Base-by-base conservation (phyloP, 92 coral and sea anemone species). In the Epizoanthus illoricatus region DNA sequence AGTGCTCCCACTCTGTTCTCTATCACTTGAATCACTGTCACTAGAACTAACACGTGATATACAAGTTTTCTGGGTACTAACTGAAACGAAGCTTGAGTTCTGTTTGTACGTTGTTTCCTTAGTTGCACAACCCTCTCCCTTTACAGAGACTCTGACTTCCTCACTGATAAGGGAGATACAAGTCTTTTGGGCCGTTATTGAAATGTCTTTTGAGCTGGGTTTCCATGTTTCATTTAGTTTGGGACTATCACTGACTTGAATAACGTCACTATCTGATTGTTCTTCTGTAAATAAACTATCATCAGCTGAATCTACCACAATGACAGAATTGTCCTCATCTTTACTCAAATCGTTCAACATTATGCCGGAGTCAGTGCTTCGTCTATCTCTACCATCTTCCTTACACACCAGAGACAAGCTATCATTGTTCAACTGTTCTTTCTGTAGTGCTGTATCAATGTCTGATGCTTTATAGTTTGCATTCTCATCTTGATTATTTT, bases 331-430 rank as follows among this genome's bases (percentile, higher is more conserved):
- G 23, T 33, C 80, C 8, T 74, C 80, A 19, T 74, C 40, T 74
- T 74, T 74, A 54, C 45, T 15, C 9, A 52, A 74, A 56, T 55
- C 24, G 54, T 74, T 65, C 24, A 56, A 41, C 12, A 19, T 16
- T 19, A 57, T 28, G 5, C 49, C 80, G 3, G 80, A 74, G 80
- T 74, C 49, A 19, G 52, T 74, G n/a, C 80, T 74, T 6, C 17
- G 59, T 57, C 80, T 74, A 20, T 33, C 66, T 16, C 49, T 15
- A 7, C 36, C 15, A 17, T 28, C 36, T n/a, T 57, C 43, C 64
- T 24, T 36, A 13, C 23, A 28, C 11, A 10, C 11, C 20, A 28
- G 11, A 74, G 24, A 45, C 19, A 16, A 56, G 19, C 3, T 5
- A 5, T 56, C 20, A 33, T 36, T 24, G 49, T 57, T 15, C 3